Conservation (phyloP, 2,113 vertebrate species). For the Hirundichthys speculiger region DNA sequence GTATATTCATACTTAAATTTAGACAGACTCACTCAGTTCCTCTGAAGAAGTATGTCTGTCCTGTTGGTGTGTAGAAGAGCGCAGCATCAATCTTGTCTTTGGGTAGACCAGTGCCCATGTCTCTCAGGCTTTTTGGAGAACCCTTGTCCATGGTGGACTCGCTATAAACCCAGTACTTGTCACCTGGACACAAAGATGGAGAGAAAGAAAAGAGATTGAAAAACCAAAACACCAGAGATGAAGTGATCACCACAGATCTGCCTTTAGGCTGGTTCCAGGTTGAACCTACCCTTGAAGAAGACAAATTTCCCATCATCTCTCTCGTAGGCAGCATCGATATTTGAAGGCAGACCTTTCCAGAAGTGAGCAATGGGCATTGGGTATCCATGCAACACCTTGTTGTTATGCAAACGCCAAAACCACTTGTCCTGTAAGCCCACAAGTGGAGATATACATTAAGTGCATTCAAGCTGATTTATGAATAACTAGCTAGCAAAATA, state of each 20-base stretch:
- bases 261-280: not conserved
- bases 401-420: slow-evolving; percentile 91
- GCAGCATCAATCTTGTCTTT: slow-evolving; percentile 88
- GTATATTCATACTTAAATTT: no score
- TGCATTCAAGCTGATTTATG: not conserved
- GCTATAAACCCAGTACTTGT: slow-evolving; percentile 89
- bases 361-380: slow-evolving; percentile 89
- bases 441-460: not conserved
- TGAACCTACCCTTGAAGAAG: slow-evolving; percentile 89
- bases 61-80: slow-evolving; percentile 89
- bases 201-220: not conserved
- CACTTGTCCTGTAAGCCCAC: slow-evolving; percentile 80
- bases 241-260: not conserved
- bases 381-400: slow-evolving; percentile 87
- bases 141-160: slow-evolving; percentile 87
- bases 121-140: slow-evolving; percentile 86
- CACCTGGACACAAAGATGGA: slow-evolving; percentile 72
- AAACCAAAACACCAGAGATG: not conserved
- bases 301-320: slow-evolving; percentile 90
- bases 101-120: slow-evolving; percentile 86
- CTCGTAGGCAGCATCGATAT: slow-evolving; percentile 90
- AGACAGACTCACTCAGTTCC: slow-evolving; percentile 84
- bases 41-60: slow-evolving; percentile 92
- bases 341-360: slow-evolving; percentile 88
- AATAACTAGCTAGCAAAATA: not conserved